Evolutionary conservation across 2,888 invertebrate genomes (phyloP).

Genomic region (Sympetrum striolatum): DNA sequence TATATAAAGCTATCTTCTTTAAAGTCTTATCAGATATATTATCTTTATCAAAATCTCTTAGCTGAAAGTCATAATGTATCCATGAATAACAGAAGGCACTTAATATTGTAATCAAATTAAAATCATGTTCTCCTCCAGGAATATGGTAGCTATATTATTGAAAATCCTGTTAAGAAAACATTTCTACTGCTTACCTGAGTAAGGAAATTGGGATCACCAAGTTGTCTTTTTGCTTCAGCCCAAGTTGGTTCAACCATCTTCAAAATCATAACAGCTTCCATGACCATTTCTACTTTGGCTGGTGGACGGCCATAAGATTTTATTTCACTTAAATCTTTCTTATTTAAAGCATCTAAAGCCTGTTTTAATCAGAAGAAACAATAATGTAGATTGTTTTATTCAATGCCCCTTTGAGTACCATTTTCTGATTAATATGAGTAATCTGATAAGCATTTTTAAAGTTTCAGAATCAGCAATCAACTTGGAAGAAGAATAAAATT

Average conservation of each 20-base stretch:
- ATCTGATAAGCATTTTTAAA: too few relatives aligned
- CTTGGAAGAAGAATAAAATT: too few relatives aligned
- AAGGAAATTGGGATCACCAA: slow-evolving; percentile 81
- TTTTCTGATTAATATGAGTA: neutral
- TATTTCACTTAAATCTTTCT: slow-evolving; percentile 88
- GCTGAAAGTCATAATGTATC: slow-evolving; percentile 55
- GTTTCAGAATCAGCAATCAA: too few relatives aligned
- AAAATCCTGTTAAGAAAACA: too few relatives aligned
- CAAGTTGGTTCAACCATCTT: slow-evolving; percentile 81
- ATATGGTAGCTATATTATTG: neutral
- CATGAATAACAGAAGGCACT: neutral
- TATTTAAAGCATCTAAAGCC: slow-evolving; percentile 81
- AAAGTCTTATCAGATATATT: slow-evolving; percentile 83
- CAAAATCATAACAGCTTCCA: slow-evolving; percentile 89
- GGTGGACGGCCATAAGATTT: slow-evolving; percentile 90
- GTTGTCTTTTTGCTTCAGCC: slow-evolving; percentile 85
- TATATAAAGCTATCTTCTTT: slow-evolving; percentile 80
- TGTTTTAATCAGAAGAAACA: slow-evolving; percentile 42
- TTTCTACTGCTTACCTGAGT: slow-evolving; percentile 60
- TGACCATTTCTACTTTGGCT: slow-evolving; percentile 83
- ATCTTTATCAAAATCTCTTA: slow-evolving; percentile 88
- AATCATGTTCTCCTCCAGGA: neutral
- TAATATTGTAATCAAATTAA: too few relatives aligned
- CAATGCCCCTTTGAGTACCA: too few relatives aligned
- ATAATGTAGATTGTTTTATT: neutral